These are phyloP conservation scores for Petrophora chlorosata DNA, from an alignment of 2,888 invertebrate genomes.

Conservation along the genomic window DNA sequence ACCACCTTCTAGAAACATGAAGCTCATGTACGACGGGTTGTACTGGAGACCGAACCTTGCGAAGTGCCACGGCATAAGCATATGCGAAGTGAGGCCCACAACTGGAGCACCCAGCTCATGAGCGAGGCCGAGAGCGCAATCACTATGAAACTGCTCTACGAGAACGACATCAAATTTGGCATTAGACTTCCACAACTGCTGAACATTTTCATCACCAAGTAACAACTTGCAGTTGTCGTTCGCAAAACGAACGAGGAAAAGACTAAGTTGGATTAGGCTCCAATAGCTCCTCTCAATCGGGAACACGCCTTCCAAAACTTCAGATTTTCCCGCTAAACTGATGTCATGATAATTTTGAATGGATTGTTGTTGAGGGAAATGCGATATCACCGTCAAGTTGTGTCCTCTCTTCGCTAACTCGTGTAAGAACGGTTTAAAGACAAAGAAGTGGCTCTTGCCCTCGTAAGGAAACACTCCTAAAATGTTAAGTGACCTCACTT, in stretches of 20 bases:
- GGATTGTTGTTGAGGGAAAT: slow-evolving; percentile 79
- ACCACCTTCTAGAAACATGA: slow-evolving; percentile 77
- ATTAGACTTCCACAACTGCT: slow-evolving; percentile 59
- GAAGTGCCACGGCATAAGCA: slow-evolving; percentile 83
- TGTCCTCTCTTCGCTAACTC: slow-evolving; percentile 85
- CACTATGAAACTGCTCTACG: slow-evolving; percentile 84
- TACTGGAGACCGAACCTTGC: slow-evolving; percentile 81
- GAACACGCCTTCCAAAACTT: slow-evolving; percentile 54
- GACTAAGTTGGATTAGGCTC: slow-evolving; percentile 39
- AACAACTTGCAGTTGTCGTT: slow-evolving; percentile 54
- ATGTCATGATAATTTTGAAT: slow-evolving; percentile 62
- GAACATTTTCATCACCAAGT: slow-evolving; percentile 58
- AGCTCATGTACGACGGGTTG: slow-evolving; percentile 84
- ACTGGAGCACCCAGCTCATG: slow-evolving; percentile 82
- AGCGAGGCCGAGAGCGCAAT: slow-evolving; percentile 85
- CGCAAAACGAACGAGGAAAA: slow-evolving; percentile 48
- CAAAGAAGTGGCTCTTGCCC: slow-evolving; percentile 88
- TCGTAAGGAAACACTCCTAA: slow-evolving; percentile 86
- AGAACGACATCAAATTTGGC: slow-evolving; percentile 84
- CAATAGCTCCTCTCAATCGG: slow-evolving; percentile 49
- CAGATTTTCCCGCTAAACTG: slow-evolving; percentile 53
- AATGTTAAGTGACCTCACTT: slow-evolving; percentile 69
- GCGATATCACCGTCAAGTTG: slow-evolving; percentile 86
- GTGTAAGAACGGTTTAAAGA: slow-evolving; percentile 83
- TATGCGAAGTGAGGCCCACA: slow-evolving; percentile 81